Base-by-base conservation (phyloP, 2,113 vertebrate species). In the Dromas ardeola region DNA sequence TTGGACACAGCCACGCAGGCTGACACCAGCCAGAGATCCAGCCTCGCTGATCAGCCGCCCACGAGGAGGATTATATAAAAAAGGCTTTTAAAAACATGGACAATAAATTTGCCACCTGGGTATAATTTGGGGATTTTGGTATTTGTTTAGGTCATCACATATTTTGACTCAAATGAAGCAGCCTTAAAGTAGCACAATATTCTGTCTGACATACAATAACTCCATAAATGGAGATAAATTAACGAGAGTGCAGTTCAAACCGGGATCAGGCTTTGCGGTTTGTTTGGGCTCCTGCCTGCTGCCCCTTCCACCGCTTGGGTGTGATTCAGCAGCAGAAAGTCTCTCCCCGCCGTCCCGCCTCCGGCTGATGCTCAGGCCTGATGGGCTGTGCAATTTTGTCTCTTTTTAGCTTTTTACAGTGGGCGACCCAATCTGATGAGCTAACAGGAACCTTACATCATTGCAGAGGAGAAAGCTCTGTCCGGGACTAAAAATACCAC, bases 111-210 rank as follows among this genome's bases (percentile, higher is more conserved):
- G 93, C 78, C 95, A 93, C 91, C 91, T 86, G 91, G 81, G 82
- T 81, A 72, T 78, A 69, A 88, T 95, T 90, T 91, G 78, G 66
- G 86, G 93, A n/a, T 81, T 93, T 88, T 1, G 49, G 38, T 87
- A 89, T 88, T 97, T 88, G 66, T 95, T 92, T 95, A 97, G 91
- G 67, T 96, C 90, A 96, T 97, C 84, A 59, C 81, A 77, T 96
- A 76, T 76, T 96, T 96, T 30, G 30, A 91, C 82, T 93, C 61
- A 45, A 73, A 58, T 82, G 66, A 95, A 96, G 85, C 34, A 13
- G 62, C 72, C 53, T 14, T 62, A 70, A 91, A 95, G 88, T 50
- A 96, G 90, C 88, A 20, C 49, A 49, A 92, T 80, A 69, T 78
- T 94, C 81, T 63, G 66, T 43, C 82, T 88, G 38, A 71, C 77